Conservation (phyloP, 2,888 invertebrate genomes). For the Philereme vetulata region DNA sequence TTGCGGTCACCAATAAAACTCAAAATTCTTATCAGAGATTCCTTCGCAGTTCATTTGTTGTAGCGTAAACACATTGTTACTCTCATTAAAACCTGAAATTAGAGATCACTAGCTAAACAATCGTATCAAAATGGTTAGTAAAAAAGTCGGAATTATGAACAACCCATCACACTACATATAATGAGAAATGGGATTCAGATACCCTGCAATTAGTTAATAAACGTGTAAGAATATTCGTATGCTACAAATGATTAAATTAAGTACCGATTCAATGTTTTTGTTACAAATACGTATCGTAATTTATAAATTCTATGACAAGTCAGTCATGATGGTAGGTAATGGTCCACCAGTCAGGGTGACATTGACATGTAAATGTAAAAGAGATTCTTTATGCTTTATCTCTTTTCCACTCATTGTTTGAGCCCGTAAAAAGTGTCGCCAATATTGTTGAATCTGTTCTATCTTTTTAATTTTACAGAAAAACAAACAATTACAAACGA, state of each 20-base stretch:
- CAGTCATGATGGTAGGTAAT: conserved; percentile 36
- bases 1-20: conserved; percentile 70
- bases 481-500: too few relatives aligned
- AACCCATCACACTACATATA: conserved; percentile 14
- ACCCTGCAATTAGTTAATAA: background rate
- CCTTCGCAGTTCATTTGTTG: conserved; percentile 70
- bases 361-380: conserved; percentile 44
- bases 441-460: background rate
- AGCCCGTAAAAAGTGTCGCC: conserved; percentile 44
- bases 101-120: conserved; percentile 46
- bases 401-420: conserved; percentile 44
- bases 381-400: conserved; percentile 29
- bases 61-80: conserved; percentile 72
- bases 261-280: conserved; percentile 36
- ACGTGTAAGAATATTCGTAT: background rate
- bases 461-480: background rate
- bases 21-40: conserved; percentile 54
- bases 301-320: conserved; percentile 42
- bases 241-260: conserved; percentile 1
- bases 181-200: background rate
- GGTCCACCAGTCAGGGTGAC: conserved; percentile 26
- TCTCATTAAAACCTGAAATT: conserved; percentile 72
- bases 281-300: conserved; percentile 36
- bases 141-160: conserved; percentile 29
- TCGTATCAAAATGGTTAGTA: conserved; percentile 31